Base-by-base conservation (phyloP, 2,113 vertebrate species). In the Mormoops blainvillei region DNA sequence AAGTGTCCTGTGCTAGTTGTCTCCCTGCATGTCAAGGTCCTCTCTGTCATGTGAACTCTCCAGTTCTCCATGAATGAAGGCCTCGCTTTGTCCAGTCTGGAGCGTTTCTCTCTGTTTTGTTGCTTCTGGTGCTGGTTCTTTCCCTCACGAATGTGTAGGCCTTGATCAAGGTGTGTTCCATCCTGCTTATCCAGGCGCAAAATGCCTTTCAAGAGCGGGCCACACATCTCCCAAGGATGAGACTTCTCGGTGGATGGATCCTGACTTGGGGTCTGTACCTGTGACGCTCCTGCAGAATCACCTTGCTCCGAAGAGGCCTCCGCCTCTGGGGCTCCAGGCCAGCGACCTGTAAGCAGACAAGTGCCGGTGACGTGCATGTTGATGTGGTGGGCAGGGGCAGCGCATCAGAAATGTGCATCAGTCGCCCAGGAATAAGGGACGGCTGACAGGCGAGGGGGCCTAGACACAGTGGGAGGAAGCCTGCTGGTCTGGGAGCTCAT, bases 291-390 rank as follows among this genome's bases (percentile, higher is more conserved):
- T 24, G 24, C 4, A 91, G 15, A 68, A 87, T 56, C 38, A 41
- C 7, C 14, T 61, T 83, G 61, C 36, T 77, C 61, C 41, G 43
- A 90, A 91, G 54, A 43, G 12, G 9, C 61, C 82, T 56, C 61
- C 26, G 71, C 43, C 26, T 13, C 52, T 76, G 65, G 20, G 13
- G 28, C 19, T 87, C 76, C n/a, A 31, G 81, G 68, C 61, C 28
- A 70, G 48, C 36, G 65, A 77, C 76, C 91, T 95, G 65, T 28
- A 83, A 87, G 38, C 36, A 90, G 11, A 96, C 50, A 95, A 54
- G 63, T 61, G 36, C 45, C 3, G 13, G n/a, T 77, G 16, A 87
- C 41, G 22, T 26, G 19, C 26, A 16, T 0, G 4, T 2, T 63
- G 67, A 71, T 81, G 16, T 80, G 38, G 31, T 67, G 48, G 48